Percentiles rank a stretch among this genome's conserved stretches.
These are phyloP conservation scores for Brienomyrus brachyistius DNA, from an alignment of 2,113 vertebrate genomes.

Conservation along the genomic window DNA sequence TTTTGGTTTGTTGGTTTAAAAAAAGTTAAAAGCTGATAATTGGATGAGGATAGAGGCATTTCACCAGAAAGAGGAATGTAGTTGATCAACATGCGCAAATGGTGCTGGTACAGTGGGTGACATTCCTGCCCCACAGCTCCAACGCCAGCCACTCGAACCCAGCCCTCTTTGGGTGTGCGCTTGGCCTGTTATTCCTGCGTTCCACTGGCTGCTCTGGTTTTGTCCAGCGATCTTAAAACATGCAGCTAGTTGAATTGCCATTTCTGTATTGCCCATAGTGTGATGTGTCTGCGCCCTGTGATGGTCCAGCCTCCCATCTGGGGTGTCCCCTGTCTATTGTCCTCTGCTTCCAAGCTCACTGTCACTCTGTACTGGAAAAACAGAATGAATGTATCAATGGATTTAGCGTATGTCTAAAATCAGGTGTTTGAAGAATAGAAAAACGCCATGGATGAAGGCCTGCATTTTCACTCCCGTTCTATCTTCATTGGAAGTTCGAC, in stretches of 20 bases:
- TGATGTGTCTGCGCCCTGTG: neutral
- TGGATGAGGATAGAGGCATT: neutral
- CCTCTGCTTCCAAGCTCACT: neutral
- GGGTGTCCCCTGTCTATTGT: neutral
- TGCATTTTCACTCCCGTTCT: constrained; percentile 14
- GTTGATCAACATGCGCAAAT: neutral
- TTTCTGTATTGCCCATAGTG: neutral
- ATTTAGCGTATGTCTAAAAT: neutral
- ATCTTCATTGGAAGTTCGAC: constrained; percentile 25
- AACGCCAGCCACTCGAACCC: neutral
- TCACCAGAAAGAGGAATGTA: neutral
- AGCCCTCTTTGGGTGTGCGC: neutral
- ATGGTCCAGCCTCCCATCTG: neutral
- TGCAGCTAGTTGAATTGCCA: neutral
- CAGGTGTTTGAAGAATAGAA: neutral
- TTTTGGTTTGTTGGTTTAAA: neutral
- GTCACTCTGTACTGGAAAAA: no score
- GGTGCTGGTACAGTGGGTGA: neutral
- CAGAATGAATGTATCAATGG: no score
- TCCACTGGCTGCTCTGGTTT: neutral
- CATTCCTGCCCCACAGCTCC: neutral
- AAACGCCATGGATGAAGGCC: constrained; percentile 8
- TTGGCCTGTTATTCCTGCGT: neutral
- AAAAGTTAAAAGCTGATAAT: neutral
- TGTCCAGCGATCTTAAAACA: neutral